Evolutionary conservation across 2,888 invertebrate genomes (phyloP).

Genomic region (Alloplasta piceator): DNA sequence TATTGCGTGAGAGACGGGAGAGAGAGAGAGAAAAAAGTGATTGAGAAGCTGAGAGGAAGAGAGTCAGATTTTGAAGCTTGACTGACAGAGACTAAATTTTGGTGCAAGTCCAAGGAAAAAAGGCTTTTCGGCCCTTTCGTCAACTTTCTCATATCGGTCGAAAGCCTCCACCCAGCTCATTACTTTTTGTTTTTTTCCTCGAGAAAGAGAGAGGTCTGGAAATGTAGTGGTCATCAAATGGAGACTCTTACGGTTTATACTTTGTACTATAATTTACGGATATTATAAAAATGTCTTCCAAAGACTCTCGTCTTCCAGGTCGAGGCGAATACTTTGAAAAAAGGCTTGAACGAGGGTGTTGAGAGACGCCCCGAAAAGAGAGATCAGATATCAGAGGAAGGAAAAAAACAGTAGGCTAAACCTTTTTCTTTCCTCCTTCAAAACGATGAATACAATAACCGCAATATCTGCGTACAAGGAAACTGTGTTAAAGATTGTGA

Average conservation of each 20-base stretch:
- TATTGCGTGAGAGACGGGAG: slow-evolving; percentile 15
- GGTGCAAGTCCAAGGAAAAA: neutral
- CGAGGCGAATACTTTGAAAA: too few species aligned
- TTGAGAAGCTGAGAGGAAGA: too few species aligned
- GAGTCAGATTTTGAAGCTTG: slow-evolving; percentile 32
- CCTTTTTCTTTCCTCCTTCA: neutral
- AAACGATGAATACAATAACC: slow-evolving; percentile 19
- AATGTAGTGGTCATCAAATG: neutral
- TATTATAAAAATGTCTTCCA: slow-evolving; percentile 24
- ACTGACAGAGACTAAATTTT: slow-evolving; percentile 53
- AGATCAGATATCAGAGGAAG: neutral
- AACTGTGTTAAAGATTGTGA: slow-evolving; percentile 33
- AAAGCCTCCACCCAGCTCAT: slow-evolving; percentile 32
- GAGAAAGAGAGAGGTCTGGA: too few species aligned
- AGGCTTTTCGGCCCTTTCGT: slow-evolving; percentile 53
- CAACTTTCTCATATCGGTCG: slow-evolving; percentile 47
- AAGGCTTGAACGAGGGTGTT: neutral
- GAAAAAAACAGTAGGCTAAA: slow-evolving; percentile 18
- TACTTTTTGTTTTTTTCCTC: neutral
- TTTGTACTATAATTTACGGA: slow-evolving; percentile 40
- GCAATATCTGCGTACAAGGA: slow-evolving; percentile 10
- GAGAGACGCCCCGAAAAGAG: neutral
- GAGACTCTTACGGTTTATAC: slow-evolving; percentile 45
- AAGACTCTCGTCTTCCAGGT: neutral
- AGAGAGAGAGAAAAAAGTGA: neutral